Evolutionary conservation across 1,140 invertebrate species (phyloP).

Genomic region (Drosophila subobscura): DNA sequence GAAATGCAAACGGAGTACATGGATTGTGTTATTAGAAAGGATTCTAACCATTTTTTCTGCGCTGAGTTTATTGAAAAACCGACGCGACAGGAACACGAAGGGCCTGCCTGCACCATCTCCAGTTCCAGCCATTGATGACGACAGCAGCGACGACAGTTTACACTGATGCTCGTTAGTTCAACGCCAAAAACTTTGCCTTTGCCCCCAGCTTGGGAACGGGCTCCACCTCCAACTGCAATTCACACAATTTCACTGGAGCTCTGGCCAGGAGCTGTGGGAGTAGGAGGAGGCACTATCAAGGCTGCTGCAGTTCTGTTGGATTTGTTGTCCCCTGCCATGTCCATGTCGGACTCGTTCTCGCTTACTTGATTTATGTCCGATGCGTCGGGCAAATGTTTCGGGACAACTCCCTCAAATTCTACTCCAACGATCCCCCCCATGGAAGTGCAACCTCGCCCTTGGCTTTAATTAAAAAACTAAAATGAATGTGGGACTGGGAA

Average conservation of each 20-base stretch:
- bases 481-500: constrained; percentile 62
- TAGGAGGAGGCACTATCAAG: constrained; percentile 23
- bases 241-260: constrained; percentile 57
- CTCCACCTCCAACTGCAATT: constrained; percentile 45
- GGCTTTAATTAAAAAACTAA: constrained; percentile 75
- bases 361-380: constrained; percentile 71
- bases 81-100: constrained; percentile 16
- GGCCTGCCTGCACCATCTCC: not conserved
- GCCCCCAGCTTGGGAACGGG: not conserved
- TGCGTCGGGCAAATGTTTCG: constrained; percentile 49
- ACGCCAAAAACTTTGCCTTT: constrained; percentile 54
- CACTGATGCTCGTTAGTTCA: constrained; percentile 75
- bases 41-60: constrained; percentile 51
- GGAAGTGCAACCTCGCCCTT: constrained; percentile 42
- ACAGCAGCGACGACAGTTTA: constrained; percentile 59
- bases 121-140: constrained; percentile 7
- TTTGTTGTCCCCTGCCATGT: constrained; percentile 58
- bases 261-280: constrained; percentile 18
- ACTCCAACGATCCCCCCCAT: constrained; percentile 3
- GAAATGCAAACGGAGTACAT: not conserved
- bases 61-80: constrained; percentile 66
- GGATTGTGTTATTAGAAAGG: too few relatives aligned
- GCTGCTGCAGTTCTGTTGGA: constrained; percentile 48
- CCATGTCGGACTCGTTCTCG: constrained; percentile 47
- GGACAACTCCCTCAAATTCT: constrained; percentile 27